Evolutionary conservation across 1,140 invertebrate genomes (phyloP).

Genomic region (Mya arenaria): DNA sequence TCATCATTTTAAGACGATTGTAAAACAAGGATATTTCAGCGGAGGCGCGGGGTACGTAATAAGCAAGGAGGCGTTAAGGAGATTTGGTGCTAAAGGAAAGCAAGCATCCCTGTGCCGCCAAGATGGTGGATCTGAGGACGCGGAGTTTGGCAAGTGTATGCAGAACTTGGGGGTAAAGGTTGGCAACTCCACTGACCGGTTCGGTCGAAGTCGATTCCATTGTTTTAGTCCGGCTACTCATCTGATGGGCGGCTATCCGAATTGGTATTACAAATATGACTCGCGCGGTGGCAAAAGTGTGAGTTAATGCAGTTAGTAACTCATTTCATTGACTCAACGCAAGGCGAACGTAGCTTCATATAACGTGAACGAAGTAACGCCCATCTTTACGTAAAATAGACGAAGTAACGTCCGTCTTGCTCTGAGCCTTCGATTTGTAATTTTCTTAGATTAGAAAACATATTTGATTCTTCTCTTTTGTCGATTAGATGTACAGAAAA

Average conservation of each 20-base stretch:
- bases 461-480: too few species aligned
- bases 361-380: too few species aligned
- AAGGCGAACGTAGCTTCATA: too few species aligned
- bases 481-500: too few species aligned
- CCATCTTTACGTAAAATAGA: too few species aligned
- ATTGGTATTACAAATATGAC: constrained; percentile 75
- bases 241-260: constrained; percentile 77
- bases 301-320: too few species aligned
- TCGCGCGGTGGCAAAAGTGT: constrained; percentile 72
- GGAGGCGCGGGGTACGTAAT: constrained; percentile 91
- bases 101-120: constrained; percentile 84
- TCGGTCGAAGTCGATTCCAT: constrained; percentile 94
- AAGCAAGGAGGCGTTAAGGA: constrained; percentile 82
- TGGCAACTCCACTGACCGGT: constrained; percentile 91
- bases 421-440: too few species aligned
- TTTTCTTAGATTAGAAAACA: too few species aligned
- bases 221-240: constrained; percentile 86
- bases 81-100: constrained; percentile 78
- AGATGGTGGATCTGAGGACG: constrained; percentile 93
- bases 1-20: constrained; percentile 77
- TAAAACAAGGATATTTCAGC: constrained; percentile 76
- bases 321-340: too few species aligned
- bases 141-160: constrained; percentile 96
- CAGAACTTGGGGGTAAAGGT: constrained; percentile 92
- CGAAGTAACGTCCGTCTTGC: too few species aligned